Evolutionary conservation across 2,797 vertebrate genomes (phyloP).

Genomic region (Etheostoma perlongum): DNA sequence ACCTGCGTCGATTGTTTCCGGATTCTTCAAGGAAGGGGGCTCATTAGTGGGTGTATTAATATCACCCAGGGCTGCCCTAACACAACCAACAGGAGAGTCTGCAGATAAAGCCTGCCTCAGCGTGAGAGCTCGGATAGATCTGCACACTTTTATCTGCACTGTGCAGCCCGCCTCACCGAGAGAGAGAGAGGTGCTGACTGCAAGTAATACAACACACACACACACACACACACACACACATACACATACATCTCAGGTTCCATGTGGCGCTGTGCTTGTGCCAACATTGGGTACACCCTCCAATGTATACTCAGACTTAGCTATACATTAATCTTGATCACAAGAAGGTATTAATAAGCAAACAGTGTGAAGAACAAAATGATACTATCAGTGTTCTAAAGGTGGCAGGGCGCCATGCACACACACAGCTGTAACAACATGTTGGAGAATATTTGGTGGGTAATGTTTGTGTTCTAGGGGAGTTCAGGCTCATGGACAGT

Average conservation of each 20-base stretch:
- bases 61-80: constrained; percentile 73
- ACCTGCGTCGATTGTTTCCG: constrained; percentile 62
- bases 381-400: constrained; percentile 15
- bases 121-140: constrained; percentile 69
- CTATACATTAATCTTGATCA: constrained; percentile 20
- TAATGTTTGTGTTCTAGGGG: constrained; percentile 50
- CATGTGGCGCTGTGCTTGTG: constrained; percentile 31
- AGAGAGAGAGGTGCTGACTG: constrained; percentile 45
- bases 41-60: constrained; percentile 75
- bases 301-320: neutral
- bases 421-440: constrained; percentile 44
- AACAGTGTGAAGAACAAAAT: constrained; percentile 18
- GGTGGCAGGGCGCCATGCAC: constrained; percentile 13
- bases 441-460: constrained; percentile 46
- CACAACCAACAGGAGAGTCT: constrained; percentile 60
- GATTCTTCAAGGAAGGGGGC: constrained; percentile 69
- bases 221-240: constrained; percentile 21
- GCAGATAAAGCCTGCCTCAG: constrained; percentile 74
- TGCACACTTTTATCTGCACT: constrained; percentile 76
- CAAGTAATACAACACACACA: constrained; percentile 45
- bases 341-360: constrained; percentile 3
- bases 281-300: constrained; percentile 31
- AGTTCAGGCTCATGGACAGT: constrained; percentile 55
- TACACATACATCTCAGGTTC: constrained; percentile 36
- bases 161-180: constrained; percentile 59